These are phyloP conservation scores for Rotaria macrura DNA, from an alignment of 2,888 invertebrate species.

Conservation along the genomic window DNA sequence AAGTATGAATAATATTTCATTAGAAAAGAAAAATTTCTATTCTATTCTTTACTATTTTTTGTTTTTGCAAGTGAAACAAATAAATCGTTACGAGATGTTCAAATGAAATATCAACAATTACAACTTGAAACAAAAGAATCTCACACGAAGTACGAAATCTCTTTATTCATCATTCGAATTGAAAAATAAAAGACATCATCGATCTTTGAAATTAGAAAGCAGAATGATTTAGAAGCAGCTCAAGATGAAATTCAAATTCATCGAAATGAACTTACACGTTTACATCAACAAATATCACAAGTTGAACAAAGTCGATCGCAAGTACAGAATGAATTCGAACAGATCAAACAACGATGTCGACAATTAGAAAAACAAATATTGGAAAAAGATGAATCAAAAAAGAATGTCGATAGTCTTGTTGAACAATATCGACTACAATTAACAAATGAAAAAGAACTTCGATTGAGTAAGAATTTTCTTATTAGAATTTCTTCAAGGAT, in stretches of 20 bases:
- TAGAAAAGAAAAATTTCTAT: no score
- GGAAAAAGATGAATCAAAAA: neutral
- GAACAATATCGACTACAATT: slow-evolving; percentile 5
- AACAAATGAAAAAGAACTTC: neutral
- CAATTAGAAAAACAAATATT: neutral
- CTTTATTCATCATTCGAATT: no score
- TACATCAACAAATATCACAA: neutral
- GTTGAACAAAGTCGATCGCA: neutral
- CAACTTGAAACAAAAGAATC: neutral
- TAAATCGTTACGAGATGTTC: neutral
- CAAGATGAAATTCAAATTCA: neutral
- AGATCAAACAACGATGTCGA: neutral
- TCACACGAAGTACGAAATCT: neutral
- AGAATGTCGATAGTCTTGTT: neutral
- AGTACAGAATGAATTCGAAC: neutral
- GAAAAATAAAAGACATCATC: no score
- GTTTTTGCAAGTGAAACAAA: neutral
- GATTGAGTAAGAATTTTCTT: neutral
- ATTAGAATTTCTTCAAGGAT: neutral
- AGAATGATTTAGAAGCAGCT: neutral
- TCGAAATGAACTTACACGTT: neutral
- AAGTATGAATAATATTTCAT: neutral
- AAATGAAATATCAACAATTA: neutral
- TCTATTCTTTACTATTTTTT: no score
- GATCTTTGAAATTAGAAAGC: neutral